Evolutionary conservation across 2,797 vertebrate genomes (phyloP).

Genomic region (Coracias cyanogaster): DNA sequence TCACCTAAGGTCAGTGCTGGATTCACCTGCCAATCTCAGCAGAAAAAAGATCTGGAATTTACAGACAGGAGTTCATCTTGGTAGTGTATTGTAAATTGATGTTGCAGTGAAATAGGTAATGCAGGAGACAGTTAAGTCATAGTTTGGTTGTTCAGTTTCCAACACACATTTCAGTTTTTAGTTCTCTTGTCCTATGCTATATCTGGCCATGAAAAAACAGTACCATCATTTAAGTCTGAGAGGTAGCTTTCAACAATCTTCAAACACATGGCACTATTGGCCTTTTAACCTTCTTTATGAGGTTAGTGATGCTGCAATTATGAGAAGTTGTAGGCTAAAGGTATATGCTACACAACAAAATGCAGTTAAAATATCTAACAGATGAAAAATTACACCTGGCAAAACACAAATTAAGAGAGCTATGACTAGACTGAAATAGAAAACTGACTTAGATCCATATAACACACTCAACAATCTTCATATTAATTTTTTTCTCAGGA

Average conservation of each 20-base stretch:
- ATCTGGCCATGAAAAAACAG: not conserved
- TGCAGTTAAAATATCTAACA: not conserved
- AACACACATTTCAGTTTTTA: not conserved
- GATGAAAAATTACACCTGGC: not conserved
- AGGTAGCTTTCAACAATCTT: not conserved
- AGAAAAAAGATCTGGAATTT: not conserved
- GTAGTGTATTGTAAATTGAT: not conserved
- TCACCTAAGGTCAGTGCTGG: not conserved
- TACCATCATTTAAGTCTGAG: not conserved
- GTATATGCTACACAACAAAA: not conserved
- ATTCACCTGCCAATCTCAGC: not conserved
- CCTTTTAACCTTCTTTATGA: not conserved
- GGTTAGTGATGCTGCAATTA: not conserved
- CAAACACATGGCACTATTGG: not conserved
- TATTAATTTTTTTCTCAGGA: slow-evolving; percentile 11
- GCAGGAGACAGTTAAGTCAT: not conserved
- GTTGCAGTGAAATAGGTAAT: not conserved
- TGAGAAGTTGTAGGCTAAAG: not conserved
- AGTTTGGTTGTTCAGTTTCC: not conserved
- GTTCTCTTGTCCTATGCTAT: not conserved
- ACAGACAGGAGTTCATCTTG: not conserved
- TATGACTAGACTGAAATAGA: not conserved
- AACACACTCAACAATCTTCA: not conserved
- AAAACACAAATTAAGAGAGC: not conserved
- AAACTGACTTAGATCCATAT: not conserved